A percentile compares a stretch with the other conserved stretches of the same genome.
phyloP scores from a whole-genome alignment of 2,888 invertebrate genomes.

The Rhagonycha lutea region DNA sequence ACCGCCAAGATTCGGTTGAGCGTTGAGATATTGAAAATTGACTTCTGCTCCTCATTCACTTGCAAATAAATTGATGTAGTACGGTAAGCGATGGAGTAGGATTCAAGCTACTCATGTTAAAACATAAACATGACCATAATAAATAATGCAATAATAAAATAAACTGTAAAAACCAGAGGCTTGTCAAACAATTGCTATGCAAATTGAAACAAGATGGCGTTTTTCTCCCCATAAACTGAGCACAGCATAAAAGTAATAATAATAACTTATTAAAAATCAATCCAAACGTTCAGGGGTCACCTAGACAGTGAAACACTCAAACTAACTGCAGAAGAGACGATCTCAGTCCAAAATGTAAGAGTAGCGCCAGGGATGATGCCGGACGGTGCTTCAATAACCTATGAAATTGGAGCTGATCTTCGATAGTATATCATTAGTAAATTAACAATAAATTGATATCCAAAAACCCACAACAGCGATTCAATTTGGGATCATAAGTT shows the following conservation, averaged over 20 bases:
- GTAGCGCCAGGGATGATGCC: no score
- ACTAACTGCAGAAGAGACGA: no score
- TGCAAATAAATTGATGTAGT: not conserved
- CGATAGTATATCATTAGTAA: no score
- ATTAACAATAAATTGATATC: not conserved
- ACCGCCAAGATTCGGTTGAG: not conserved
- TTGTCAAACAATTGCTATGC: not conserved
- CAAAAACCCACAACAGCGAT: conserved; percentile 2
- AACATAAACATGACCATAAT: not conserved
- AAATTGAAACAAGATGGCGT: not conserved
- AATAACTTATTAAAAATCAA: no score
- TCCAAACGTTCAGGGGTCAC: no score
- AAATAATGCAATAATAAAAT: not conserved
- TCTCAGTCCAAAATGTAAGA: no score
- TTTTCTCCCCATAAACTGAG: not conserved
- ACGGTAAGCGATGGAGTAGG: not conserved
- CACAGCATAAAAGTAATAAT: not conserved
- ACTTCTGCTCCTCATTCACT: not conserved
- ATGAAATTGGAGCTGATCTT: no score
- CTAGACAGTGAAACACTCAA: no score
- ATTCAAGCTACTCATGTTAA: not conserved
- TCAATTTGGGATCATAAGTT: not conserved
- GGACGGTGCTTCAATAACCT: no score
- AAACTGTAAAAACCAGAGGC: not conserved
- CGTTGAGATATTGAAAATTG: not conserved